Evolutionary conservation across 2,797 vertebrate genomes (phyloP).

Genomic region (Hirundo rustica): DNA sequence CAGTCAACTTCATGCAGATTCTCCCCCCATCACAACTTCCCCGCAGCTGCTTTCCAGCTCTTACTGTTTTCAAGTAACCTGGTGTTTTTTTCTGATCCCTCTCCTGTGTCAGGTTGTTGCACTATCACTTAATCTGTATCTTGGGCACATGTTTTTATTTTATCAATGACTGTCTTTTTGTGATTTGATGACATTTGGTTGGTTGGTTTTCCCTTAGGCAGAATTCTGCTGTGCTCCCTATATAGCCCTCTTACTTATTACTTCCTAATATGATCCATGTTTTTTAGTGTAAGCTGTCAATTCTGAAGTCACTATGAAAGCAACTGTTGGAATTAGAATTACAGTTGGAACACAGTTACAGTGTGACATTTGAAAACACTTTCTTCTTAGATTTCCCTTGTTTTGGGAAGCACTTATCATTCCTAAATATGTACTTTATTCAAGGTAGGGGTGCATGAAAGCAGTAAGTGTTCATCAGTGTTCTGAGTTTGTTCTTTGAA

Average conservation of each 20-base stretch:
- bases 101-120: not conserved
- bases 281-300: not conserved
- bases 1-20: not conserved
- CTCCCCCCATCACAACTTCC: fast-evolving
- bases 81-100: not conserved
- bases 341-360: not conserved
- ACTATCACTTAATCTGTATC: not conserved
- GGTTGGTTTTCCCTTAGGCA: not conserved
- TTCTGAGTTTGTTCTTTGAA: not conserved
- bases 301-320: not conserved
- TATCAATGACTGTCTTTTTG: not conserved
- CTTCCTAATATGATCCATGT: not conserved
- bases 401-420: not conserved
- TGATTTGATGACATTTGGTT: not conserved
- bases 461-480: not conserved
- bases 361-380: not conserved
- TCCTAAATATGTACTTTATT: not conserved
- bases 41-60: not conserved
- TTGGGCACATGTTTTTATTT: not conserved
- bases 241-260: not conserved
- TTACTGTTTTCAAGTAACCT: not conserved
- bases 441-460: fast-evolving
- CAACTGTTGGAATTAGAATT: not conserved
- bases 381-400: not conserved
- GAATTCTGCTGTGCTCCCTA: not conserved